phyloP scores from a whole-genome alignment of 2,113 vertebrate species.

The Lutjanus erythropterus region DNA sequence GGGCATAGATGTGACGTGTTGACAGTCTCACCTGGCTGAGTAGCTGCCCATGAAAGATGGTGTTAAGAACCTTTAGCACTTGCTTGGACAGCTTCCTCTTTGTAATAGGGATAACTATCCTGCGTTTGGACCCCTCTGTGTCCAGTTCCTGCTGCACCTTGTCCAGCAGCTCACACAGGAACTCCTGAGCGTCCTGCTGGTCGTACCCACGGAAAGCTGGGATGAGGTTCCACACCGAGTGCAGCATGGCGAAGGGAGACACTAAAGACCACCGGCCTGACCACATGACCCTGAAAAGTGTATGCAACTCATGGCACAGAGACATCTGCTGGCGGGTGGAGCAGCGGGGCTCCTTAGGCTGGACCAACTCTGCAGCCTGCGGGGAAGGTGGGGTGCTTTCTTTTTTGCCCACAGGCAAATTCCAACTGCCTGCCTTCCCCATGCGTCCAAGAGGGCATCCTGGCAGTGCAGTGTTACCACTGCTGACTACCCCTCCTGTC shows the following conservation, averaged over 20 bases:
- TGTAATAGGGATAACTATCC: conserved; percentile 96
- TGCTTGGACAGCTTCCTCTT: conserved; percentile 98
- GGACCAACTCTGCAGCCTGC: conserved; percentile 91
- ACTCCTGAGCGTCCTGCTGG: conserved; percentile 99
- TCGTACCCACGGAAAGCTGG: conserved; percentile 96
- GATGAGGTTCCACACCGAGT: conserved; percentile 98
- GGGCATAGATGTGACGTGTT: background rate
- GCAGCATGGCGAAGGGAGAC: conserved; percentile 98
- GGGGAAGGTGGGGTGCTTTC: conserved; percentile 82
- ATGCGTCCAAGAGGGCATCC: conserved; percentile 74
- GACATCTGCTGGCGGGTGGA: conserved; percentile 94
- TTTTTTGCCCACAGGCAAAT: conserved; percentile 71
- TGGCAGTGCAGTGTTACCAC: conserved; percentile 70
- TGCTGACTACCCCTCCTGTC: conserved; percentile 81
- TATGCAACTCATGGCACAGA: conserved; percentile 98
- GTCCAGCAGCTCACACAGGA: conserved; percentile 96
- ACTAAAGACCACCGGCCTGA: conserved; percentile 97
- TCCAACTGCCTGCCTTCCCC: conserved; percentile 78
- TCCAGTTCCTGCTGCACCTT: conserved; percentile 99
- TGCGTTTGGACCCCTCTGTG: conserved; percentile 91
- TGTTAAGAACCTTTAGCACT: conserved; percentile 99
- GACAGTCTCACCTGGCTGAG: conserved; percentile 94
- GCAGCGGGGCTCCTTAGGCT: conserved; percentile 93
- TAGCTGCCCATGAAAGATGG: conserved; percentile 98
- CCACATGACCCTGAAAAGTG: conserved; percentile 99